Evolutionary conservation across 1,140 invertebrate species (phyloP).

Genomic region (Drosophila aff.): DNA sequence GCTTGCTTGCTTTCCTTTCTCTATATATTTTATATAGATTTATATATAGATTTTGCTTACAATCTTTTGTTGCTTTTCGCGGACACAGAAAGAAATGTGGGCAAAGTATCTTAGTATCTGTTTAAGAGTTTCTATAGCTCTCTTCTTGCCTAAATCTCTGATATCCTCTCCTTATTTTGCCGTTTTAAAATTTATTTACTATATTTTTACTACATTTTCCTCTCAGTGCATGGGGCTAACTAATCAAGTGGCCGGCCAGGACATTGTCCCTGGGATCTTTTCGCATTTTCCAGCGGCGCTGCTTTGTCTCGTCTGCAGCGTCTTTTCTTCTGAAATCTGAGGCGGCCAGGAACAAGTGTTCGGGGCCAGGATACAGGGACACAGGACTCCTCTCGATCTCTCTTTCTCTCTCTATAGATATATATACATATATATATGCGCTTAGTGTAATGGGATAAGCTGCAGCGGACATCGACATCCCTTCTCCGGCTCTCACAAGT

Average conservation of each 20-base stretch:
- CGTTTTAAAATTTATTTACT: neutral
- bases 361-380: neutral
- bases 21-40: neutral
- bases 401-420: neutral
- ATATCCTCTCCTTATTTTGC: neutral
- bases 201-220: neutral
- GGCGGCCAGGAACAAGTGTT: conserved; percentile 61
- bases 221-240: conserved; percentile 13
- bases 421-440: conserved; percentile 40
- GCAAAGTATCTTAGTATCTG: neutral
- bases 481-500: conserved; percentile 21
- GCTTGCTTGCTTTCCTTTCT: conserved; percentile 31
- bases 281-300: conserved; percentile 39
- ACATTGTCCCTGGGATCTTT: conserved; percentile 62
- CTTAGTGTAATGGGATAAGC: conserved; percentile 82
- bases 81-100: neutral
- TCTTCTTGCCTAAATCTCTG: too few species aligned
- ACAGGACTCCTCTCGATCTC: conserved; percentile 19
- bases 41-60: neutral
- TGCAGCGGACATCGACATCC: conserved; percentile 11
- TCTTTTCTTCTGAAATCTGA: conserved; percentile 62
- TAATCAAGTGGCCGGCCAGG: conserved; percentile 61
- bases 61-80: conserved; percentile 2
- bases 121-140: neutral
- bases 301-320: conserved; percentile 25